Evolutionary conservation across 2,797 vertebrate genomes (phyloP).

Genomic region (Caiman crocodilus): DNA sequence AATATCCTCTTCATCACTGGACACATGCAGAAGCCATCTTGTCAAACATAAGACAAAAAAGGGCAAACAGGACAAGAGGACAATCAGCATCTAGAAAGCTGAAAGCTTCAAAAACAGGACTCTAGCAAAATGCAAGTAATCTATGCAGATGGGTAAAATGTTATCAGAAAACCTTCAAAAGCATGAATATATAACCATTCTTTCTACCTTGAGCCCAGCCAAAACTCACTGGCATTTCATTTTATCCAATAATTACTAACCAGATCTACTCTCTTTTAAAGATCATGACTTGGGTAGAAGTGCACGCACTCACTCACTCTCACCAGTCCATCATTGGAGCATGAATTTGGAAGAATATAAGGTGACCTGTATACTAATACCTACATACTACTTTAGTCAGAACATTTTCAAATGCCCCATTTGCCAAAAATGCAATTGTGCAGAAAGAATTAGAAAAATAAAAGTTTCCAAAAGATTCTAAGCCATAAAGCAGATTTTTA

Average conservation of each 20-base stretch:
- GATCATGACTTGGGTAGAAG: slow-evolving; percentile 21
- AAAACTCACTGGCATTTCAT: slow-evolving; percentile 6
- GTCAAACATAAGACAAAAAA: slow-evolving; percentile 65
- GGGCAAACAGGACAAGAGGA: slow-evolving; percentile 25
- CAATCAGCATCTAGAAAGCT: slow-evolving; percentile 3
- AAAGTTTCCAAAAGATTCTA: background rate
- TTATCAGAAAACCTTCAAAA: slow-evolving; percentile 13
- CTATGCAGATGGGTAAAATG: background rate
- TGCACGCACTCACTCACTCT: background rate
- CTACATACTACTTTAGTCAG: background rate
- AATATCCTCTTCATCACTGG: slow-evolving; percentile 25
- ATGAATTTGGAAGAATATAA: slow-evolving; percentile 1
- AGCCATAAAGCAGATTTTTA: background rate
- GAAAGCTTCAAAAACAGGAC: background rate
- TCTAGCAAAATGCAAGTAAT: slow-evolving; percentile 30
- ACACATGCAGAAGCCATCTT: slow-evolving; percentile 44
- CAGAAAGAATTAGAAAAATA: slow-evolving; percentile 4
- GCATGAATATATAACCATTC: background rate
- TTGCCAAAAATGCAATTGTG: background rate
- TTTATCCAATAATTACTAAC: slow-evolving; percentile 51
- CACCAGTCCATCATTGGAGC: background rate
- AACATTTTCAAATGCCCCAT: slow-evolving; percentile 20
- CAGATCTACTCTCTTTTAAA: slow-evolving; percentile 27
- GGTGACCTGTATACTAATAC: background rate
- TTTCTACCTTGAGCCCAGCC: slow-evolving; percentile 35